Evolutionary conservation across 2,888 invertebrate species (phyloP).

Genomic region (Acanthosepion pharaonis): DNA sequence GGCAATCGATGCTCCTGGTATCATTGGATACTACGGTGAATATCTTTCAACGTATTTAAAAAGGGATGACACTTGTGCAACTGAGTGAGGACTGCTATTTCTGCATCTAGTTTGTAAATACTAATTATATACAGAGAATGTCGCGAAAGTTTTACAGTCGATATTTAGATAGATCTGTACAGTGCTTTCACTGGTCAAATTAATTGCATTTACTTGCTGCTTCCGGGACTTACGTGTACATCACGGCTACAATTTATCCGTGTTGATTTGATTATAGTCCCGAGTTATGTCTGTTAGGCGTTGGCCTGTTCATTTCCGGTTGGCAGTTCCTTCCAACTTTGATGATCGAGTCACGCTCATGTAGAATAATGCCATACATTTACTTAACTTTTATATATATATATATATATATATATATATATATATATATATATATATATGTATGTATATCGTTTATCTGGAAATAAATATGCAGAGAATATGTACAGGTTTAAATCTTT

Average conservation of each 20-base stretch:
- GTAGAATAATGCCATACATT: background rate
- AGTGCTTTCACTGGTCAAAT: background rate
- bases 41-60: background rate
- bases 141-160: background rate
- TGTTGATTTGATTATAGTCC: slow-evolving; percentile 1
- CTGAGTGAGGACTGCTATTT: background rate
- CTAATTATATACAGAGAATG: background rate
- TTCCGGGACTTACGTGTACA: background rate
- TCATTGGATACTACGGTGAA: background rate
- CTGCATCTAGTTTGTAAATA: background rate
- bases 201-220: background rate
- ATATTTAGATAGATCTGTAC: background rate
- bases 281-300: background rate
- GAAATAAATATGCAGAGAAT: too few relatives aligned
- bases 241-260: background rate
- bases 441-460: too few relatives aligned
- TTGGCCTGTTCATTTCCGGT: background rate
- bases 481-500: too few relatives aligned
- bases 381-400: background rate
- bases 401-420: too few relatives aligned
- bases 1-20: background rate
- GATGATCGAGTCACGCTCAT: background rate
- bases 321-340: slow-evolving; percentile 17
- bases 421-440: too few relatives aligned
- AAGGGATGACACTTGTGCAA: background rate